Evolutionary conservation across 2,888 invertebrate genomes (phyloP).

Genomic region (Ctenicera cuprea): DNA sequence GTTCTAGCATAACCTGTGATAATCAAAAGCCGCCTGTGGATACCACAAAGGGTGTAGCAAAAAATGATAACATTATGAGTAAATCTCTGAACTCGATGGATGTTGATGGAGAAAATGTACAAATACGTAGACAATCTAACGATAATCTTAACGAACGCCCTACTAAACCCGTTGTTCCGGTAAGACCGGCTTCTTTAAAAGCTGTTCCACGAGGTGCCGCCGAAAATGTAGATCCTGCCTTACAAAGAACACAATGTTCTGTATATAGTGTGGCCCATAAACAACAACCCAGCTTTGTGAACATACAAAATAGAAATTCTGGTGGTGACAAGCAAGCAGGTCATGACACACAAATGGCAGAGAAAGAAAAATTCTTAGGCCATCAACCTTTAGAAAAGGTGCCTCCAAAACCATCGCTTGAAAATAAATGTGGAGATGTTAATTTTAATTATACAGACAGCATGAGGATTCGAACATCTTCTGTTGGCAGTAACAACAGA

Average conservation of each 20-base stretch:
- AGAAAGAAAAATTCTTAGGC: constrained; percentile 70
- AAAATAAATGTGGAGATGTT: constrained; percentile 65
- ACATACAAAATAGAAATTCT: constrained; percentile 61
- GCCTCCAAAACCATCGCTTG: constrained; percentile 56
- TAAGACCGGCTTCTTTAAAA: constrained; percentile 83
- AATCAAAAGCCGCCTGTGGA: constrained; percentile 57
- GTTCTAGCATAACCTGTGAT: constrained; percentile 65
- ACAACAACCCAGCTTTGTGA: constrained; percentile 79
- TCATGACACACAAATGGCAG: constrained; percentile 70
- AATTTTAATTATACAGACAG: constrained; percentile 62
- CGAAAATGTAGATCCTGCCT: constrained; percentile 72
- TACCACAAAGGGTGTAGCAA: constrained; percentile 43
- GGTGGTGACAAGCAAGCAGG: constrained; percentile 65
- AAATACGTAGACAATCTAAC: constrained; percentile 72
- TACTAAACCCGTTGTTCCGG: constrained; percentile 87
- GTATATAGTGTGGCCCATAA: constrained; percentile 82
- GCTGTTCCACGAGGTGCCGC: constrained; percentile 70
- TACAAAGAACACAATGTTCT: constrained; percentile 79
- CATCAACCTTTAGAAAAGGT: constrained; percentile 59
- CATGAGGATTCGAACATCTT: constrained; percentile 56
- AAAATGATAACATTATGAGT: constrained; percentile 59
- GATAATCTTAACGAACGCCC: constrained; percentile 70
- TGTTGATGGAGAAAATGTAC: constrained; percentile 71
- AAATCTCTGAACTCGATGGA: constrained; percentile 62
- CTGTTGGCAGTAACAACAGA: constrained; percentile 59